phyloP scores from a whole-genome alignment of 2,113 vertebrate species.

The Silurus meridionalis region DNA sequence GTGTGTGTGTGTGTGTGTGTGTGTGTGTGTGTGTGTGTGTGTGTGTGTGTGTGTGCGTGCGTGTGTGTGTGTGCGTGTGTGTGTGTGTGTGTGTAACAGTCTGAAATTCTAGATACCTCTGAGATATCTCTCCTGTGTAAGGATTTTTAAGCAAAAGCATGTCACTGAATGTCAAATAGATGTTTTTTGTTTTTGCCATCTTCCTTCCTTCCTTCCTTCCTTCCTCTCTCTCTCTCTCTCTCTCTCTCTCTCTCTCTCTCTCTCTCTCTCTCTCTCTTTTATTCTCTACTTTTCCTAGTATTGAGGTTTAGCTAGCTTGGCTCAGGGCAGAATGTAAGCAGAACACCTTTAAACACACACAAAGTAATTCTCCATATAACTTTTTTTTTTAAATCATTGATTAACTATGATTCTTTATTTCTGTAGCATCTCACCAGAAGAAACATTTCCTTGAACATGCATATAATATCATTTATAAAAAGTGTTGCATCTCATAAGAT shows the following conservation, averaged over 20 bases:
- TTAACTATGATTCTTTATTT: not conserved
- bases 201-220: not conserved
- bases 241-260: constrained; percentile 22
- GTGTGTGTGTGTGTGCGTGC: no score
- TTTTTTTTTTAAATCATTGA: not conserved
- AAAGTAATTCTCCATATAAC: not conserved
- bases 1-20: not conserved
- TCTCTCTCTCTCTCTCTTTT: not conserved
- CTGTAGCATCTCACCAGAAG: not conserved
- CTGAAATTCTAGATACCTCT: constrained; percentile 21
- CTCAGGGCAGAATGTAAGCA: not conserved
- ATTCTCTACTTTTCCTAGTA: no score
- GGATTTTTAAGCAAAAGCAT: constrained; percentile 50
- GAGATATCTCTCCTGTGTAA: constrained; percentile 18
- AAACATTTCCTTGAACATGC: not conserved
- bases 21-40: not conserved
- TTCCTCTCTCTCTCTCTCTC: constrained; percentile 21
- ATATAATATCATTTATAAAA: not conserved
- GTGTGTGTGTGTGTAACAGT: constrained; percentile 19
- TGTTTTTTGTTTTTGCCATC: not conserved
- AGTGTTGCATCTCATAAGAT: not conserved
- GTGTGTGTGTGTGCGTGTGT: not conserved
- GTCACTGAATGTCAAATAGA: constrained; percentile 53
- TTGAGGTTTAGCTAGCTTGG: not conserved
- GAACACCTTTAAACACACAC: not conserved